Evolutionary conservation across 1,140 invertebrate species (phyloP).

Genomic region (Pogonomyrmex barbatus): DNA sequence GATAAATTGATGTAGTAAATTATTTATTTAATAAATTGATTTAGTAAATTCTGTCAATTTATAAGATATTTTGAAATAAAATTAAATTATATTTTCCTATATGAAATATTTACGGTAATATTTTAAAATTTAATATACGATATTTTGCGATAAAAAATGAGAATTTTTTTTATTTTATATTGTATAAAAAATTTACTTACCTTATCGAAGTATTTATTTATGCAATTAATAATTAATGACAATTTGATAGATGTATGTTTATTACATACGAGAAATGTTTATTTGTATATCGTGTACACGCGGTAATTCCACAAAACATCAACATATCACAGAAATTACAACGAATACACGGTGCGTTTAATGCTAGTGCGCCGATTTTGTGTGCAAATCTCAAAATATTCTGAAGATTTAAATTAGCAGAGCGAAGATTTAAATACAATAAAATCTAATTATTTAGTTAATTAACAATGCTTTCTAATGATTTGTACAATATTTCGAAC

Average conservation of each 20-base stretch:
- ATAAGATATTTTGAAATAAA: not conserved
- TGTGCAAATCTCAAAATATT: slow-evolving; percentile 4
- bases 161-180: not conserved
- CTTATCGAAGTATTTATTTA: not conserved
- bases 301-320: slow-evolving; percentile 49
- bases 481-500: slow-evolving; percentile 21
- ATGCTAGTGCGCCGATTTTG: not conserved
- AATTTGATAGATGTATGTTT: not conserved
- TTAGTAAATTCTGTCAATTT: not conserved
- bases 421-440: slow-evolving; percentile 7
- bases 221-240: not conserved
- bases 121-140: not conserved
- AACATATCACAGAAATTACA: slow-evolving; percentile 56
- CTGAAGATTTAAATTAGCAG: not conserved
- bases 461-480: not conserved
- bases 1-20: not conserved
- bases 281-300: slow-evolving; percentile 46
- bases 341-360: slow-evolving; percentile 16
- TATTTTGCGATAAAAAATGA: not conserved
- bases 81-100: not conserved
- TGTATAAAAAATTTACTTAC: slow-evolving; percentile 21
- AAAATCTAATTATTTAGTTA: slow-evolving; percentile 26
- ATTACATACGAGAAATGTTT: slow-evolving; percentile 40
- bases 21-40: no score
- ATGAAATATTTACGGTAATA: not conserved